Evolutionary conservation across 2,113 vertebrate genomes (phyloP).

Genomic region (Phyllostomus hastatus): DNA sequence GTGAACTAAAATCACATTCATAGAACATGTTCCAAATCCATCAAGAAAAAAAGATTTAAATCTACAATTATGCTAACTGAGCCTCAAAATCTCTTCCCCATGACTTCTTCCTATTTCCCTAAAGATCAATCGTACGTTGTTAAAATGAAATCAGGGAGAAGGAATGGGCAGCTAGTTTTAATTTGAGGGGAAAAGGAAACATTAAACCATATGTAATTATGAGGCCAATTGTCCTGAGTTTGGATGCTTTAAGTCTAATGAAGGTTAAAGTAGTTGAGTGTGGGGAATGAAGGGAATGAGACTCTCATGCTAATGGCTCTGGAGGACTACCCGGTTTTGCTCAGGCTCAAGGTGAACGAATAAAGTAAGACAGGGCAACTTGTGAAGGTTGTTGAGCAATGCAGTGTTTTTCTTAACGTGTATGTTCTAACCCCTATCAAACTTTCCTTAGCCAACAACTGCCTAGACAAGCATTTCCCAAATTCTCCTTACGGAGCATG

Average conservation of each 20-base stretch:
- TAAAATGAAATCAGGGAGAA: conserved; percentile 57
- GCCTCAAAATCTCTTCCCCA: conserved; percentile 30
- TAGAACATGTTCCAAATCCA: background rate
- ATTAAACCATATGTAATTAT: conserved; percentile 7
- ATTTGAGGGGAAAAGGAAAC: conserved; percentile 43
- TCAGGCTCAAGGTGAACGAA: background rate
- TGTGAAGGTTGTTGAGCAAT: background rate
- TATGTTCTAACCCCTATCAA: background rate
- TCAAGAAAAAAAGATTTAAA: conserved; percentile 36
- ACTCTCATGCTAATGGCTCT: background rate
- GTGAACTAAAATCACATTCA: conserved; percentile 31
- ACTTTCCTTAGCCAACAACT: background rate
- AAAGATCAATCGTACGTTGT: conserved; percentile 48
- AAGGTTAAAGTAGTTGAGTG: conserved; percentile 39
- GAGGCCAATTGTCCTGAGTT: conserved; percentile 20
- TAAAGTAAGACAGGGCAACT: background rate
- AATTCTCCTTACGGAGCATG: background rate
- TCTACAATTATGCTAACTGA: background rate
- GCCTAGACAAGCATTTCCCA: background rate
- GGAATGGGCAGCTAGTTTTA: conserved; percentile 25
- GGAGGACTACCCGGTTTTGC: background rate
- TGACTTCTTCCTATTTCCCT: conserved; percentile 50
- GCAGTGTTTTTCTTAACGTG: background rate
- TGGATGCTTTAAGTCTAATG: background rate
- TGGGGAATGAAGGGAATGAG: background rate